Base-by-base conservation (phyloP, 2,888 invertebrate genomes). In the Listrodromus nycthemerus region DNA sequence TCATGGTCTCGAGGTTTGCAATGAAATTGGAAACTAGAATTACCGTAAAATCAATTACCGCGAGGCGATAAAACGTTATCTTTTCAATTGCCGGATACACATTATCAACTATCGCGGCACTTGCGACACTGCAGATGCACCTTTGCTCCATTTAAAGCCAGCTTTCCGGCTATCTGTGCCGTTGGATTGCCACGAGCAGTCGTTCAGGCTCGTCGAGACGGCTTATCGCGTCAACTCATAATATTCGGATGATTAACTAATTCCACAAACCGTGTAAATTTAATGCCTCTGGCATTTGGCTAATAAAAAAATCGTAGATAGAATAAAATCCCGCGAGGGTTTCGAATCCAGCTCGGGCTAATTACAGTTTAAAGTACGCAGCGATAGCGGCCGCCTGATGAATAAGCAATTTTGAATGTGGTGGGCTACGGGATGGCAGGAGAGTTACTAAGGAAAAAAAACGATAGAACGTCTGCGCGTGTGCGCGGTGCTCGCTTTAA, bases 401-500 rank as follows among this genome's bases (percentile, higher is more conserved):
- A 61, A 61, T 61, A 61, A 65, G 37, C 33, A 65, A n/a, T 65
- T 13, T 16, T 21, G 45, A 41, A 33, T 16, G 30, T 16, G 24
- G 33, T 10, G 50, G 19, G 21, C 33, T 8, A 70, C 13, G 63
- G 37, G 50, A 24, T 50, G 37, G 19, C 1, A 16, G 37, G 24
- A 75, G 63, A 74, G 50, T 30, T 48, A 69, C 48, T 30, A 55
- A 55, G 21, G 55, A 10, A 19, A 21, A 37, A 19, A 52, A 75
- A 52, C 2, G 63, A 78, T 8, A 2, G 19, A 50, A 37, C 7
- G 30, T n/a, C 30, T 30, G 61, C 6, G 48, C 30, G 41, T n/a
- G 58, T 13, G 48, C 30, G 13, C 21, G 16, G 19, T 63, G 37
- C 61, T 78, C 52, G 13, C 52, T 70, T 70, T 78, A 41, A 78